Evolutionary conservation across 2,113 vertebrate species (phyloP).

Genomic region (Hassar affinis): DNA sequence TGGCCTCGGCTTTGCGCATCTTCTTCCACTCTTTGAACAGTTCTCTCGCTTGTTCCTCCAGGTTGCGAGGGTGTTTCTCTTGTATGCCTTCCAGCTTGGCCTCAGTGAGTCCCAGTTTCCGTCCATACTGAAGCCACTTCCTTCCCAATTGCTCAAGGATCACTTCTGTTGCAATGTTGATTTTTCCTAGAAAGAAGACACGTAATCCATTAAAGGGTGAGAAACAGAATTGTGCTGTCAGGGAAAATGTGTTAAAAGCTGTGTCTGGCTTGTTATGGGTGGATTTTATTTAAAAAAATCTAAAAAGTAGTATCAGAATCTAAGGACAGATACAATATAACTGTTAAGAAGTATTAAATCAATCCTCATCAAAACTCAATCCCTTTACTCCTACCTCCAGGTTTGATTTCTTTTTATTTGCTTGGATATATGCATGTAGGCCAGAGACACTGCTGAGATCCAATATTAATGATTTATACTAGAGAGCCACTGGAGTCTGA

Average conservation of each 20-base stretch:
- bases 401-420: not conserved
- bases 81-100: constrained; percentile 70
- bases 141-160: constrained; percentile 69
- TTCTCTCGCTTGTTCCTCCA: constrained; percentile 72
- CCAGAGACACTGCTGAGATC: not conserved
- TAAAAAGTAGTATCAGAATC: not conserved
- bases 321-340: not conserved
- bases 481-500: not conserved
- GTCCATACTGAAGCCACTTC: constrained; percentile 75
- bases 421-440: not conserved
- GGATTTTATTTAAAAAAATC: not conserved
- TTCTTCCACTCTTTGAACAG: constrained; percentile 77
- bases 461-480: not conserved
- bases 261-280: not conserved
- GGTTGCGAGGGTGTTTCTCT: constrained; percentile 53
- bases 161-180: constrained; percentile 64
- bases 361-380: not conserved
- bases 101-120: constrained; percentile 72
- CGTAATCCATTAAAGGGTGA: not conserved
- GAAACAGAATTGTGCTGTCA: too few species aligned
- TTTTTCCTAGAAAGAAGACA: constrained; percentile 65
- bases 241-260: not conserved
- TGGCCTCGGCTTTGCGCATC: constrained; percentile 58
- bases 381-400: not conserved
- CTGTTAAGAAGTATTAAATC: not conserved